Evolutionary conservation across 2,888 invertebrate genomes (phyloP), one percentile per base, ranked within the genome.

Genomic region (Eupeodes latifasciatus): DNA sequence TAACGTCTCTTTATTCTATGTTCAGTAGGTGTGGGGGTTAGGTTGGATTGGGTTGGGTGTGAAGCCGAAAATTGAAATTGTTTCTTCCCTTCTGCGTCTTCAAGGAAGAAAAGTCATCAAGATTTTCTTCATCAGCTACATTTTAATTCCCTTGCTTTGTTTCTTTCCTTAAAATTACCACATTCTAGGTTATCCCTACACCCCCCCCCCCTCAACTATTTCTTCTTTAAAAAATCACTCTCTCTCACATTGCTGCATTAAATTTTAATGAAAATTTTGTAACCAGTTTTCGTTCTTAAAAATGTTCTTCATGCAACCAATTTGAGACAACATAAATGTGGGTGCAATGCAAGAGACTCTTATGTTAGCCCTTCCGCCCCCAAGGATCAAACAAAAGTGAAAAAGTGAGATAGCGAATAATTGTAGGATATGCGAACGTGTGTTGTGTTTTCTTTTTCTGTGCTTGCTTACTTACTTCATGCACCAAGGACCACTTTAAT

Each of bases 321-420:
- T 49, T 66, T 49, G 27, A 66, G 49, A 40, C 40, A 40, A 40
- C 40, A 40, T 66, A 47, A 49, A 49, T 27, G 27, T 27, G 49
- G 47, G 27, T 49, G 66, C 44, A 66, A 40, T 40, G 40, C 9
- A 40, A 40, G 40, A 40, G 6, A 27, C 19, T 66, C 14, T 49
- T 27, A 7, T 47, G 44, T 1, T 12, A 19, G 44, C 47, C 66
- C 49, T 27, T 66, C 66, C 66, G 19, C 27, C 47, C 47, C 19
- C 27, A 66, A 66, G 27, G 27, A 66, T 66, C 66, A 47, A 27
- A 66, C 47, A 27, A 14, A 14, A 27, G 19, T 27, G 16, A 19
- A 16, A 47, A 66, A 66, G 66, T 66, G 47, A 66, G 66, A 49
- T 66, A 27, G 47, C 47, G 49, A 49, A 49, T 66, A 66, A 66